Evolutionary conservation across 2,888 invertebrate genomes (phyloP).

Genomic region (Hirudinaria manillensis): DNA sequence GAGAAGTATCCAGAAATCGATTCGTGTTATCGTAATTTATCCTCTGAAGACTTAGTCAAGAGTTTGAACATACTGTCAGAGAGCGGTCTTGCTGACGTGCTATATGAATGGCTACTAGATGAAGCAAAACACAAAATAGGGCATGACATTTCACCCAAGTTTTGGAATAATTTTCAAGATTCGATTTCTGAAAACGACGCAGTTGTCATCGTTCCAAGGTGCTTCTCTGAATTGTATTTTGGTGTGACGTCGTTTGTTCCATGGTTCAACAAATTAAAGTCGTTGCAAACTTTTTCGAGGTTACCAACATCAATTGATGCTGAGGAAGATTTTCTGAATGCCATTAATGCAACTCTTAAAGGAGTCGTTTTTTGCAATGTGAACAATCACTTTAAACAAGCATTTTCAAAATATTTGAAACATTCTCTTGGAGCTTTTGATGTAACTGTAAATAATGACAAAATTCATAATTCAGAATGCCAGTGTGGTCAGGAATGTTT

Average conservation of each 20-base stretch:
- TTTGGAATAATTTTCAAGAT: slow-evolving; percentile 21
- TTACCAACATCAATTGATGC: neutral
- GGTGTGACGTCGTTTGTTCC: neutral
- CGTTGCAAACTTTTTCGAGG: neutral
- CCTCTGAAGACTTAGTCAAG: too few relatives aligned
- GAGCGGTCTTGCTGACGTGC: neutral
- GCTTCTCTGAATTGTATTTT: slow-evolving; percentile 2
- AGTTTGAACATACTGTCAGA: neutral
- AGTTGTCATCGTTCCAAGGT: neutral
- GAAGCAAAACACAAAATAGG: slow-evolving; percentile 13
- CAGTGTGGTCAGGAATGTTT: slow-evolving; percentile 56
- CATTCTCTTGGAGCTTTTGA: slow-evolving; percentile 10
- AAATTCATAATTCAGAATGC: neutral
- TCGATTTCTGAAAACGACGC: neutral
- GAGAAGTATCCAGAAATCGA: too few relatives aligned
- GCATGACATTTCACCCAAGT: neutral
- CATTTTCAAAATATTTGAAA: slow-evolving; percentile 6
- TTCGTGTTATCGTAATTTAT: too few relatives aligned
- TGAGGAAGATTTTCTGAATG: slow-evolving; percentile 1
- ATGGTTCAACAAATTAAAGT: slow-evolving; percentile 2
- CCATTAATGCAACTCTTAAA: slow-evolving; percentile 3
- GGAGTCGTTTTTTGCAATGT: slow-evolving; percentile 7
- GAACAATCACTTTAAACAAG: slow-evolving; percentile 1
- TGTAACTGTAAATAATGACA: neutral
- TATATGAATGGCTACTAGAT: slow-evolving; percentile 28